Evolutionary conservation across 2,113 vertebrate species (phyloP), one percentile per base, ranked within the genome.

Genomic region (Fulmarus glacialis): DNA sequence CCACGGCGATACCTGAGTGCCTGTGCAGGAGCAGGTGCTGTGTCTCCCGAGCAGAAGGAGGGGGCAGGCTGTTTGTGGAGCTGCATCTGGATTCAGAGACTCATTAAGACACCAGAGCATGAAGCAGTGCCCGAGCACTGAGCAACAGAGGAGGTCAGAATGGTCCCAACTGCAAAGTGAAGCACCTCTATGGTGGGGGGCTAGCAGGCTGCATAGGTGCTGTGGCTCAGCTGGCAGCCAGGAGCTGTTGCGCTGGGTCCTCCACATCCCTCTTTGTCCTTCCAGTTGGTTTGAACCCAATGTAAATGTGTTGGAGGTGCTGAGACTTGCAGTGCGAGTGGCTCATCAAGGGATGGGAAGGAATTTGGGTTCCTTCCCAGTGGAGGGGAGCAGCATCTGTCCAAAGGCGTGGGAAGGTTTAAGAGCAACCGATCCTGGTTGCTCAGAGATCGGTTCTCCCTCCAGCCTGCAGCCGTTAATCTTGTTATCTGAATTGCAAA

Each of bases 91-190:
- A 15, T n/a, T 29, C 40, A 10, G 40, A 30, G 66, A 8, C 4
- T 2, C 2, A 1, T 19, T 14, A 15, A 38, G 63, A 36, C 16
- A 19, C 50, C 23, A 2, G 43, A 7, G 17, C 32, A 3, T 1
- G 71, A 34, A 11, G 23, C 8, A 3, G 48, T 8, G 29, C 59
- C 40, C 0, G 21, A 42, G 71, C 45, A 16, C 12, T 7, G 32
- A 43, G 32, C 38, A 11, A 8, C 34, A 7, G 66, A 12, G 32
- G 15, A 23, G 47, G 47, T 55, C 40, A 3, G 70, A 13, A 45
- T 12, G 45, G 18, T 40, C 38, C 23, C 63, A 19, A n/a, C 75
- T 14, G 56, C 8, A 0, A 11, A 26, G 26, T 1, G 40, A 38
- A 34, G 36, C 52, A 4, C 24, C n/a, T 12, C 32, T 12, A 2